phyloP scores from a whole-genome alignment of 2,888 invertebrate genomes.

The Ormyrus nitidulus region DNA sequence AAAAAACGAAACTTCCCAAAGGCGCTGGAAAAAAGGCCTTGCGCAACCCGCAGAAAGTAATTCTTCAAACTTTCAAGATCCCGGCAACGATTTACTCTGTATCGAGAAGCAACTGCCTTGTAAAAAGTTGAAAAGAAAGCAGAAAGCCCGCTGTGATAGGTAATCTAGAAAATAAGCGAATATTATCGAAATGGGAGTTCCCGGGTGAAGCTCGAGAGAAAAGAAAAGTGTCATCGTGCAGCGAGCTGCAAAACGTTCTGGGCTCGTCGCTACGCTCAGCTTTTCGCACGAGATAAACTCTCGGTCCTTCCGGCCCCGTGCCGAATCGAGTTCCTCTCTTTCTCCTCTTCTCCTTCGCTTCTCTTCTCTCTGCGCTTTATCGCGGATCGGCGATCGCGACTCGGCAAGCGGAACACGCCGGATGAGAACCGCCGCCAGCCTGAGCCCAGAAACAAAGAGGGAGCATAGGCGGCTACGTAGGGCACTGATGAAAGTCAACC shows the following conservation, averaged over 20 bases:
- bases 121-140: no score
- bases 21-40: constrained; percentile 23
- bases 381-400: constrained; percentile 38
- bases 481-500: constrained; percentile 17
- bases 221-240: no score
- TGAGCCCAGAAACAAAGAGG: constrained; percentile 34
- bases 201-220: no score
- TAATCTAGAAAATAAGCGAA: no score
- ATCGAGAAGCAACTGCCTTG: constrained; percentile 28
- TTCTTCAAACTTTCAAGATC: constrained; percentile 42
- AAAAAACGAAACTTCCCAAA: constrained; percentile 29
- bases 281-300: constrained; percentile 48
- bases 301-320: constrained; percentile 45
- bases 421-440: constrained; percentile 65
- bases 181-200: no score
- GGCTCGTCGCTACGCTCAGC: background rate
- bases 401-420: constrained; percentile 61
- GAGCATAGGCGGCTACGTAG: constrained; percentile 15
- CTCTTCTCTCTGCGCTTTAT: constrained; percentile 46
- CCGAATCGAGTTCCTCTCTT: constrained; percentile 10
- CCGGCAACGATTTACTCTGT: constrained; percentile 24
- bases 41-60: constrained; percentile 31
- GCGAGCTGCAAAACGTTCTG: no score
- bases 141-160: no score
- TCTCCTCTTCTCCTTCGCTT: constrained; percentile 2